Evolutionary conservation across 2,888 invertebrate species (phyloP), one percentile per base, ranked within the genome.

Genomic region (Dorcus parallelipipedus): DNA sequence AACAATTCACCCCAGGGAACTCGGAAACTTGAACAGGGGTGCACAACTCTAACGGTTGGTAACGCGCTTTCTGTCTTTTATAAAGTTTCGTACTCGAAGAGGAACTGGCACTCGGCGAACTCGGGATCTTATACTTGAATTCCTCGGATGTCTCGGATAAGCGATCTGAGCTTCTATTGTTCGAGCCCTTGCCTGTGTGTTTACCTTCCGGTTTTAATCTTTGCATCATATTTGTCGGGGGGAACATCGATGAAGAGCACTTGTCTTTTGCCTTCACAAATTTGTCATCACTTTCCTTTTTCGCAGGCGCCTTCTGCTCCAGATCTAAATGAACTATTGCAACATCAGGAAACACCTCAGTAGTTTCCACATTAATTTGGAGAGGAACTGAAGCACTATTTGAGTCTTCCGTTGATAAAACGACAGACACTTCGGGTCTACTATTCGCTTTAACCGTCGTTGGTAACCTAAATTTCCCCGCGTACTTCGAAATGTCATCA

Each of bases 151-250:
- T 54, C 39, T 71, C 72, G 2, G 67, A 66, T 26, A 43, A 47
- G 43, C 60, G 56, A 20, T 64, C 64, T n/a, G 50, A 49, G 39
- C 53, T 52, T 49, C 60, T 60, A 56, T 63, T 58, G 62, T 59
- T 49, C 17, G 38, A 9, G 10, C 17, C 9, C 41, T 59, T 59
- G 9, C 49, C n/a, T 7, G 26, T 48, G 65, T 62, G 64, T 64
- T 77, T 78, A 51, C 76, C 75, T 47, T 84, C 77, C 1, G 79
- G 73, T 8, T 81, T 82, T 2, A 83, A 82, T 64, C 66, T 69
- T 55, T 84, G 84, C 1, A 84, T 82, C 0, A 83, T 82, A 6
- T 83, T 83, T 6, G 84, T 76, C 1, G 84, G 83, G 8, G 82
- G 81, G 64, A 77, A 79, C 71, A 73, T 72, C 6, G 61, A 43